Base-by-base conservation (phyloP, 1,140 invertebrate genomes). In the Anoplolepis gracilipes region DNA sequence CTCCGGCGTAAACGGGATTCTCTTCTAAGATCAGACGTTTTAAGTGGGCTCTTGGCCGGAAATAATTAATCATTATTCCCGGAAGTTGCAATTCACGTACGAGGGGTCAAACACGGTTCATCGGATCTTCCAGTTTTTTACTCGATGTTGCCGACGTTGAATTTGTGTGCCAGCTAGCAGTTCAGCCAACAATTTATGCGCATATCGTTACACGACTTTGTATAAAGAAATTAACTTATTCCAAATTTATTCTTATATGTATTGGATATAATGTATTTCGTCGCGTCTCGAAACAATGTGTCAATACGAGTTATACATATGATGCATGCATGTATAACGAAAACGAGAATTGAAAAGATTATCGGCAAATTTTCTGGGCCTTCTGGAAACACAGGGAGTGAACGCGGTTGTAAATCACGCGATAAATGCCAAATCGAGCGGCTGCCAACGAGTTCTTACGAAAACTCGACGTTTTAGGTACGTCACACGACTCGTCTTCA, bases 61-160 rank as follows among this genome's bases (percentile, higher is more conserved):
- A 86, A 53, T 88, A 87, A 89, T 89, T 88, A 89, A 89, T 89
- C 33, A 87, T 88, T 89, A 87, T 85, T 84, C 57, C 67, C 79
- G 36, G 25, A 39, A 69, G 77, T 59, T 55, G 64, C 55, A 28
- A 85, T 62, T 88, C 73, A 75, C 86, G 86, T 57, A 69, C 39
- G 57, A 70, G 49, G 39, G 81, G 64, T 30, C 70, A 64, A 75
- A 28, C 53, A 49, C 61, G 30, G 75, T 76, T 77, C 64, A 53
- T 46, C 8, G 77, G 72, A 61, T 53, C 46, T 10, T 49, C 46
- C 75, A 70, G 78, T 85, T 84, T 59, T 67, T 78, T 72, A 70
- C 42, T 49, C 13, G 42, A 2, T 16, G 42, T 49, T 16, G 46
- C 16, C 13, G 16, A 49, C 16, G 16, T 79, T 62, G 55, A 28